These are phyloP conservation scores for Sthenelais limicola DNA, from an alignment of 2,888 invertebrate species.

Conservation along the genomic window DNA sequence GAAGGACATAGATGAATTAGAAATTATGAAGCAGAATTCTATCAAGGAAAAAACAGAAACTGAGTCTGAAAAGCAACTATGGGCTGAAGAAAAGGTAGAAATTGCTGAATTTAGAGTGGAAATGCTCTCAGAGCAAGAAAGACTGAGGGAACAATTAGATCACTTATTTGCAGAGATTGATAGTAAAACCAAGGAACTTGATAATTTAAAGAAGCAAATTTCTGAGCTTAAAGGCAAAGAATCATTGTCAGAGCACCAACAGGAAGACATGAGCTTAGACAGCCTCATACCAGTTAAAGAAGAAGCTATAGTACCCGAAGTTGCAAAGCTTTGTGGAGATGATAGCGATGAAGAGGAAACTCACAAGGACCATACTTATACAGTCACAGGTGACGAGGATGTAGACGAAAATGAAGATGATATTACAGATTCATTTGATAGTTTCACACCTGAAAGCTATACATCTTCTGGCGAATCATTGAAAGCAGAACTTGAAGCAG, in stretches of 20 bases:
- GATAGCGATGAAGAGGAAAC: slow-evolving; percentile 16
- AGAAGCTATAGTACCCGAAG: background rate
- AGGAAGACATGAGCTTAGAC: background rate
- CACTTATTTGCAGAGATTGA: slow-evolving; percentile 2
- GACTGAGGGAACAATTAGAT: slow-evolving; percentile 20
- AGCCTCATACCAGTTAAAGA: background rate
- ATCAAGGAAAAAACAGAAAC: background rate
- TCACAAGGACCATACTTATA: background rate
- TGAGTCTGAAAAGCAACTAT: slow-evolving; percentile 1
- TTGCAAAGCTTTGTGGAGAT: slow-evolving; percentile 3
- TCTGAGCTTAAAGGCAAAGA: background rate
- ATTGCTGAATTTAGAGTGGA: slow-evolving; percentile 26
- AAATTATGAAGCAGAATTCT: background rate
- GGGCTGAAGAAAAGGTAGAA: slow-evolving; percentile 26
- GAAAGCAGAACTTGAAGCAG: slow-evolving; percentile 24
- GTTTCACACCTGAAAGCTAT: slow-evolving; percentile 24
- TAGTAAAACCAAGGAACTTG: slow-evolving; percentile 9
- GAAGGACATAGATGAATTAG: background rate
- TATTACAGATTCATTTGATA: slow-evolving; percentile 20
- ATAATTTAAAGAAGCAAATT: background rate
- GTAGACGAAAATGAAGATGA: slow-evolving; percentile 11
- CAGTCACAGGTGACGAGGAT: slow-evolving; percentile 5
- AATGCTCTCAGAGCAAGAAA: slow-evolving; percentile 9
- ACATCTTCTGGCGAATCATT: slow-evolving; percentile 24
- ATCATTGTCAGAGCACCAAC: background rate